A percentile compares a stretch with the other conserved stretches of the same genome.
These are phyloP conservation scores for Oligia strigilis DNA, from an alignment of 2,888 invertebrate genomes.

Conservation along the genomic window DNA sequence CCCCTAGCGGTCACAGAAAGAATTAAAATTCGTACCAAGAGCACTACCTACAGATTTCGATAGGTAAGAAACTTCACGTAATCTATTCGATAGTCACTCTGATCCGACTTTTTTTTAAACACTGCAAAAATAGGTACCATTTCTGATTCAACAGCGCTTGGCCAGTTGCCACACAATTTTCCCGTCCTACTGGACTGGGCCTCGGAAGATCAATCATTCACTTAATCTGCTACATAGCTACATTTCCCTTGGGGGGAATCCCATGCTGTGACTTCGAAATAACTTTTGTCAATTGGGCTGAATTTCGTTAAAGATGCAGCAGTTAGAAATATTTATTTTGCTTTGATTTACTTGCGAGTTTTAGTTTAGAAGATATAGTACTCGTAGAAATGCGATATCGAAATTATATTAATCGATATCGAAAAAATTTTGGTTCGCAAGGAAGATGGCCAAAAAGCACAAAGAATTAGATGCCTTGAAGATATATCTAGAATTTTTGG, in stretches of 20 bases:
- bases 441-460: no score
- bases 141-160: constrained; percentile 38
- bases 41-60: no score
- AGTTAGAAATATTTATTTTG: constrained; percentile 14
- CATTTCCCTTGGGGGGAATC: constrained; percentile 41
- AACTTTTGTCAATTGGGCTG: constrained; percentile 45
- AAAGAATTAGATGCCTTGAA: no score
- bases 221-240: constrained; percentile 55
- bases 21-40: no score
- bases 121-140: constrained; percentile 27
- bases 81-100: not conserved
- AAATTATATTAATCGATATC: no score
- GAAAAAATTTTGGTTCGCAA: no score
- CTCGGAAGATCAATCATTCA: constrained; percentile 57
- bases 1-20: no score
- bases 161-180: constrained; percentile 53
- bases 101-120: constrained; percentile 19
- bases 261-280: constrained; percentile 44
- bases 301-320: constrained; percentile 23
- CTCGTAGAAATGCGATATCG: not conserved
- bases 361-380: not conserved
- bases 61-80: no score
- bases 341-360: not conserved
- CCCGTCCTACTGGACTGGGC: constrained; percentile 29
- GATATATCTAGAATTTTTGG: no score